These are phyloP conservation scores for Tetranychus cinnabarinus DNA, from an alignment of 1,140 invertebrate species.

Conservation along the genomic window DNA sequence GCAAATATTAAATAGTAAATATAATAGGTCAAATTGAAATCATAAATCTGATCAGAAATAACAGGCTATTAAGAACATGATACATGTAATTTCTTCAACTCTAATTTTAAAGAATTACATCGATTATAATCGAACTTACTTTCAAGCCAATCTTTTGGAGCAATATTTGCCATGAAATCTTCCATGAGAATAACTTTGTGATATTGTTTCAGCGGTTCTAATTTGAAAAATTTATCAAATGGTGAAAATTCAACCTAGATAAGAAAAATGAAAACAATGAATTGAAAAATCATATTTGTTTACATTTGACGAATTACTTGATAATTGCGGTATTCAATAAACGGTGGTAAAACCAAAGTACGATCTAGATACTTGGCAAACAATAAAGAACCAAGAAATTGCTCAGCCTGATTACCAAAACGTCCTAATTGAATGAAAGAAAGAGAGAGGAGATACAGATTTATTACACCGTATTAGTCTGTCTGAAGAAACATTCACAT, in stretches of 20 bases:
- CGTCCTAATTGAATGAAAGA: slow-evolving; percentile 23
- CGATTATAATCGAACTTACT: slow-evolving; percentile 38
- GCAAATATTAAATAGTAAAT: neutral
- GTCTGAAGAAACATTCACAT: too few relatives aligned
- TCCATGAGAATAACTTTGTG: slow-evolving; percentile 79
- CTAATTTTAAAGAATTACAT: too few relatives aligned
- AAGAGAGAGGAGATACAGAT: too few relatives aligned
- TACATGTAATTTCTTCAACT: too few relatives aligned
- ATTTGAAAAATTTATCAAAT: slow-evolving; percentile 75
- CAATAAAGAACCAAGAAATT: slow-evolving; percentile 66
- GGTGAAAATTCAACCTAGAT: slow-evolving; percentile 42
- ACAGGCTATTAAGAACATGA: too few relatives aligned
- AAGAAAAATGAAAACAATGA: neutral
- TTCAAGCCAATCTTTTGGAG: slow-evolving; percentile 55
- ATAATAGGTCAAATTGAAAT: slow-evolving; percentile 5
- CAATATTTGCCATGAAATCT: slow-evolving; percentile 59
- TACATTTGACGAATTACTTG: too few relatives aligned
- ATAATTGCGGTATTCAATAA: slow-evolving; percentile 72
- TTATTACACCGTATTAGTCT: too few relatives aligned
- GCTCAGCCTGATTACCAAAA: slow-evolving; percentile 89
- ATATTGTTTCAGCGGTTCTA: slow-evolving; percentile 43
- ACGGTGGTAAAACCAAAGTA: slow-evolving; percentile 71
- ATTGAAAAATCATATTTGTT: too few relatives aligned
- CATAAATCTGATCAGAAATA: too few relatives aligned
- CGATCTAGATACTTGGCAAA: slow-evolving; percentile 73